Evolutionary conservation across 1,140 invertebrate species (phyloP), one percentile per base, ranked within the genome.

Genomic region (Odontomachus brunneus): DNA sequence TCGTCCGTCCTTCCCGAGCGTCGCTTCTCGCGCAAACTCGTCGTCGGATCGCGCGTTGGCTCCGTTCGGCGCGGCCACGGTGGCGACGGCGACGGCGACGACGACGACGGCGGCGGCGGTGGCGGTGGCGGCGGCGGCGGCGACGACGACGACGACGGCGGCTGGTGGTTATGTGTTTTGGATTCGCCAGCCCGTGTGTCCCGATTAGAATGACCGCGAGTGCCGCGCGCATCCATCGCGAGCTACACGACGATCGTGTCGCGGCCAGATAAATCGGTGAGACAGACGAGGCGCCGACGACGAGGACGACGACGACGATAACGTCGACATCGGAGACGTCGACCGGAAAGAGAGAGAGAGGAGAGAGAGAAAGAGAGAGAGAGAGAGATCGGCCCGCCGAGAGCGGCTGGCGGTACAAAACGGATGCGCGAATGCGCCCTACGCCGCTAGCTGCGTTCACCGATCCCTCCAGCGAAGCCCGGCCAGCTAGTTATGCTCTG

Each of bases 151-250:
- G 15, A 17, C 26, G 3, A 12, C 48, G 11, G 24, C 48, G 59
- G 69, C 75, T 86, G 63, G 84, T 83, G 89, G 84, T 89, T 80
- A 80, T 80, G 75, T 88, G 86, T 84, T 84, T 88, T 80, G 84
- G 82, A 55, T 67, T 11, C 44, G 85, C 65, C 62, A 44, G 38
- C 9, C 14, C 67, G 66, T 76, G 69, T 85, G 84, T 75, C 53
- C 48, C 78, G 81, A 88, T 72, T 73, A 83, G 82, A 90, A 89
- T 88, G 86, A 73, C 89, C 55, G 83, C 60, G 17, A 73, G 85
- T 85, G 87, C 85, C 83, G 89, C 82, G 88, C 88, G 84, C 88
- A 85, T 87, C 67, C 71, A 60, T 78, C 53, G 48, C 84, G 75
- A 63, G 44, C 74, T 57, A 60, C 65, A 59, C 24, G 63, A 59